Evolutionary conservation across 2,113 vertebrate species (phyloP).

Genomic region (Sus scrofa): T2T-Sscrofa CM000812.6:62402001-62402500

Average conservation of each 20-base stretch:
- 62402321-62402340: neutral
- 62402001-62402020: neutral
- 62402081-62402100: neutral
- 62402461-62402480: neutral
- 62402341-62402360: neutral
- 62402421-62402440: neutral
- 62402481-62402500: neutral
- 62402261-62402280: neutral
- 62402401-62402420: too few relatives aligned
- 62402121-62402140: constrained; percentile 12
- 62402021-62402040: neutral
- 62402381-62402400: neutral
- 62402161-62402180: neutral
- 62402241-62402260: neutral
- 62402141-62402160: neutral
- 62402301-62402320: neutral
- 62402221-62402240: neutral
- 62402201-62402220: neutral
- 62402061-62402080: neutral
- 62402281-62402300: neutral
- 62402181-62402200: neutral
- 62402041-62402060: neutral
- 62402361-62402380: neutral
- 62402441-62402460: neutral
- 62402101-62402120: neutral